phyloP scores from a whole-genome alignment of 2,113 vertebrate species.

The Lasiurus borealis region DNA sequence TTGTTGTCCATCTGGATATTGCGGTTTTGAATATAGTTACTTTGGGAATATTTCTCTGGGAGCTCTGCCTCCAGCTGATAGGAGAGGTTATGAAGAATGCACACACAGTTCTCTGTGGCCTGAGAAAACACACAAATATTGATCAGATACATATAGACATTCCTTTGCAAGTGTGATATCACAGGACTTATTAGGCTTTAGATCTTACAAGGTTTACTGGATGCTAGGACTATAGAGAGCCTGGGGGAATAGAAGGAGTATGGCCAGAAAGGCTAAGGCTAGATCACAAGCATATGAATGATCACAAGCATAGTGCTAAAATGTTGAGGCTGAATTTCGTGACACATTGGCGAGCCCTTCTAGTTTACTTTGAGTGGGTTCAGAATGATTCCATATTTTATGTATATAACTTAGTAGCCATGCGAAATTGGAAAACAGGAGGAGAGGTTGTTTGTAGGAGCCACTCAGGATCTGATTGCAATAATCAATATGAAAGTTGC shows the following conservation, averaged over 20 bases:
- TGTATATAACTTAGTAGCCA: background rate
- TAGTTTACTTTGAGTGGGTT: background rate
- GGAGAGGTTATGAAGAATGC: constrained; percentile 96
- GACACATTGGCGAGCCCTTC: background rate
- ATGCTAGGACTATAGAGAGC: background rate
- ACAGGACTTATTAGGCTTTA: background rate
- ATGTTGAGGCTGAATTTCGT: constrained; percentile 20
- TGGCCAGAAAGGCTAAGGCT: background rate
- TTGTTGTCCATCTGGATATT: constrained; percentile 78
- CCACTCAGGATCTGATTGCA: background rate
- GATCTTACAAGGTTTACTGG: background rate
- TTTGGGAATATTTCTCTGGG: constrained; percentile 82
- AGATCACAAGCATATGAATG: background rate
- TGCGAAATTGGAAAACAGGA: background rate
- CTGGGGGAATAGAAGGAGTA: background rate
- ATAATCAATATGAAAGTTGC: background rate
- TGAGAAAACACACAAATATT: constrained; percentile 78
- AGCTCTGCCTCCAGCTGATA: constrained; percentile 94
- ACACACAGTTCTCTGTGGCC: constrained; percentile 96
- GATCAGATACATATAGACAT: background rate
- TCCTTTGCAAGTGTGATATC: background rate
- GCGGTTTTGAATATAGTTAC: constrained; percentile 85
- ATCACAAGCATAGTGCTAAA: background rate
- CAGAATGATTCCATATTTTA: background rate
- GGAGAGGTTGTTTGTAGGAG: background rate